A percentile compares a stretch with the other conserved stretches of the same genome.
Evolutionary conservation across 2,888 invertebrate species (phyloP).

Genomic region (Eurois occulta): DNA sequence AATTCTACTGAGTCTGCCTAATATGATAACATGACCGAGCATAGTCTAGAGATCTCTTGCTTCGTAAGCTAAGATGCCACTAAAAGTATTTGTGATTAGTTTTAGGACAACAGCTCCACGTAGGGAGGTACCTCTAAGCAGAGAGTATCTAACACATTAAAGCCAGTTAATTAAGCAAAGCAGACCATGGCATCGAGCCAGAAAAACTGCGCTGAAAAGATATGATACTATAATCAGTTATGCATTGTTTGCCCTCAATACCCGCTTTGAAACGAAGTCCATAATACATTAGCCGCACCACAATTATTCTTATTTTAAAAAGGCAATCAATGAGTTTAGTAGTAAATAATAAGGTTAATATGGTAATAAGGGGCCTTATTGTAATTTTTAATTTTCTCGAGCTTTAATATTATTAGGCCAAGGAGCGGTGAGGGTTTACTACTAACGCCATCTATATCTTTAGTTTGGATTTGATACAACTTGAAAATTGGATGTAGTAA

Average conservation of each 20-base stretch:
- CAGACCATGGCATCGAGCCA: slow-evolving; percentile 45
- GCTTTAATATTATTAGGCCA: no score
- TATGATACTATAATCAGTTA: slow-evolving; percentile 19
- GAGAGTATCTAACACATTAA: background rate
- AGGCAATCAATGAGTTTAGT: background rate
- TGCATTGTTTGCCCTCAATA: slow-evolving; percentile 45
- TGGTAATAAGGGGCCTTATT: background rate
- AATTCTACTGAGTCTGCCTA: background rate
- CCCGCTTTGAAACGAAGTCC: slow-evolving; percentile 1
- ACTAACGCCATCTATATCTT: slow-evolving; percentile 37
- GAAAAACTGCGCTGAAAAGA: slow-evolving; percentile 25
- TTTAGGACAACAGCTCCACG: background rate
- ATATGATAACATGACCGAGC: background rate
- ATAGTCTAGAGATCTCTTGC: background rate
- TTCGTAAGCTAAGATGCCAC: background rate
- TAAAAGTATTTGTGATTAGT: background rate
- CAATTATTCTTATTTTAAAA: background rate
- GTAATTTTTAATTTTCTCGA: background rate
- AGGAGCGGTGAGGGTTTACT: background rate
- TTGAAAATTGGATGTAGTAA: background rate
- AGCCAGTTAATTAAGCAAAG: slow-evolving; percentile 21
- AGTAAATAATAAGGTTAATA: background rate
- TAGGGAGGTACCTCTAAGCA: background rate
- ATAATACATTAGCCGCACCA: slow-evolving; percentile 2
- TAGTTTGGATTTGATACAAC: background rate